Percentiles rank a stretch among this genome's conserved stretches.
Conservation (phyloP, 1,140 invertebrate species). For the Drosophila chauvacae region DNA sequence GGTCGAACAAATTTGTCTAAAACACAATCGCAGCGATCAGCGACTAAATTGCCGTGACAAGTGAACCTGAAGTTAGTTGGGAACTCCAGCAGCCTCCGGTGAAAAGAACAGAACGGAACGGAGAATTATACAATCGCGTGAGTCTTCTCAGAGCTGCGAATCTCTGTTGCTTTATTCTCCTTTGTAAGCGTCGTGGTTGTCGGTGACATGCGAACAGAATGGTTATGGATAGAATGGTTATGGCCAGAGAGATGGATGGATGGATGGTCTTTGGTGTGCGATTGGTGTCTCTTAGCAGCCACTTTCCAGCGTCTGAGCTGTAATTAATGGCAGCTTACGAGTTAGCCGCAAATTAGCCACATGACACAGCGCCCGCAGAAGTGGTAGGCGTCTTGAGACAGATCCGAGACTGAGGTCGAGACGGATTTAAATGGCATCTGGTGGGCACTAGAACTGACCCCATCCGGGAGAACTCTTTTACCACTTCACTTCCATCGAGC, state of each 20-base stretch:
- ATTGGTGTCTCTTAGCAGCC: slow-evolving; percentile 42
- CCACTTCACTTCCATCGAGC: slow-evolving; percentile 7
- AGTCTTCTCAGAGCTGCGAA: slow-evolving; percentile 55
- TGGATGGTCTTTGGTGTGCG: slow-evolving; percentile 20
- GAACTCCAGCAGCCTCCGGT: slow-evolving; percentile 11
- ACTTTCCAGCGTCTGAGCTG: slow-evolving; percentile 54
- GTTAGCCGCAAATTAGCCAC: slow-evolving; percentile 63
- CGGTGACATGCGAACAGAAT: slow-evolving; percentile 61
- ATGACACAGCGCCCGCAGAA: slow-evolving; percentile 53
- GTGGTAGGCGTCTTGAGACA: slow-evolving; percentile 55
- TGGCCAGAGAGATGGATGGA: slow-evolving; percentile 23
- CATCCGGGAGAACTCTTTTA: slow-evolving; percentile 37
- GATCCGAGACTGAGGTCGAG: slow-evolving; percentile 14
- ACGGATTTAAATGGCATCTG: slow-evolving; percentile 20
- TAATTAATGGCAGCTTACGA: slow-evolving; percentile 76
- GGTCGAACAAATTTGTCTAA: slow-evolving; percentile 41
- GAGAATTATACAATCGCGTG: slow-evolving; percentile 42
- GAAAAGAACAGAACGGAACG: slow-evolving; percentile 20
- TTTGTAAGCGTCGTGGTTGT: slow-evolving; percentile 33
- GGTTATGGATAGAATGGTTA: slow-evolving; percentile 42
- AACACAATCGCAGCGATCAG: slow-evolving; percentile 36
- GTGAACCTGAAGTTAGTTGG: slow-evolving; percentile 26
- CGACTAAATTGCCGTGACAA: slow-evolving; percentile 41
- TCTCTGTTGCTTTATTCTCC: slow-evolving; percentile 38
- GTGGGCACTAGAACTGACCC: slow-evolving; percentile 35